Conservation (phyloP, 1,140 invertebrate genomes). For the Ips typographus region DNA sequence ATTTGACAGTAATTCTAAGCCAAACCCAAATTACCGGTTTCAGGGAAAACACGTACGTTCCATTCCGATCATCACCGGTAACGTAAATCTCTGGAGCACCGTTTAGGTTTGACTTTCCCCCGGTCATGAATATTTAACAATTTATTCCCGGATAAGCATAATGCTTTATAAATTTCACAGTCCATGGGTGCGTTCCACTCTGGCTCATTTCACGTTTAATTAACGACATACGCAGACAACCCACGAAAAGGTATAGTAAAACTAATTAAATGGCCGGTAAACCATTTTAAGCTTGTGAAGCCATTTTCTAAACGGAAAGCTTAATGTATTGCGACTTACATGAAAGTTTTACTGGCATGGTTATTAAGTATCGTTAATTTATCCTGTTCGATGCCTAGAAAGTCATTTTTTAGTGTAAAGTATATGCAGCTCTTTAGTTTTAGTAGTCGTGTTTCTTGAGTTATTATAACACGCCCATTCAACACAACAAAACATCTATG, state of each 20-base stretch:
- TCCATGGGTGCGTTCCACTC: conserved; percentile 12
- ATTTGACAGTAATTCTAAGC: not conserved
- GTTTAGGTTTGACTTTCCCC: conserved; percentile 27
- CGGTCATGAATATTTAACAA: conserved; percentile 31
- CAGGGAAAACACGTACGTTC: not conserved
- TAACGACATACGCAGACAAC: not conserved
- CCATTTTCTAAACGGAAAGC: too few species aligned
- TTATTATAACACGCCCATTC: too few species aligned
- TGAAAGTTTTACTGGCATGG: too few species aligned
- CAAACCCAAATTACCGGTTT: not conserved
- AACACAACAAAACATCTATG: too few species aligned
- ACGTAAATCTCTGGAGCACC: conserved; percentile 19
- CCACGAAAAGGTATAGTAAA: not conserved
- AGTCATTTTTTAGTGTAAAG: too few species aligned
- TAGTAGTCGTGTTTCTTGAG: too few species aligned
- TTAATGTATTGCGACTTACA: too few species aligned
- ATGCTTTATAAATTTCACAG: conserved; percentile 30
- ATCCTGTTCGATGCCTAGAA: too few species aligned
- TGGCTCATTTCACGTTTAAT: conserved; percentile 23
- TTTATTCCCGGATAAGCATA: conserved; percentile 29
- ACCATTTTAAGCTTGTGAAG: not conserved
- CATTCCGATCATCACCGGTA: conserved; percentile 7
- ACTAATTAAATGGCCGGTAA: not conserved
- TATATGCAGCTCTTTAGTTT: too few species aligned
- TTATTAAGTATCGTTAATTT: too few species aligned